These are phyloP conservation scores for Engystomops pustulosus DNA, from an alignment of 2,113 vertebrate genomes.

Conservation along the genomic window DNA sequence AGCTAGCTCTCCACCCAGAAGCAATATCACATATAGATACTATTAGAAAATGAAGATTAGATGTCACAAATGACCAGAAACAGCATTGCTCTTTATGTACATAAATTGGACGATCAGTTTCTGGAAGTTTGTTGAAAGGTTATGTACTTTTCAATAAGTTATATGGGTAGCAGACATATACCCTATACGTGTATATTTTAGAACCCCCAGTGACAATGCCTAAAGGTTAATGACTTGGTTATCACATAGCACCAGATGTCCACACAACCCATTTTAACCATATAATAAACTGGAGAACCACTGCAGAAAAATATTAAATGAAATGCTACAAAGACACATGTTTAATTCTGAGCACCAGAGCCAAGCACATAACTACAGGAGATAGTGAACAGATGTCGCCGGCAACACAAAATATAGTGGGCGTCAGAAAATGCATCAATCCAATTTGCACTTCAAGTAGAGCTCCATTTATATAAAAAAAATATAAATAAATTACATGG, in stretches of 20 bases:
- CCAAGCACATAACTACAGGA: slow-evolving; percentile 9
- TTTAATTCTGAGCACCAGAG: background rate
- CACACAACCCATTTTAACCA: background rate
- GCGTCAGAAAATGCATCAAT: background rate
- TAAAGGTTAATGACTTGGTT: background rate
- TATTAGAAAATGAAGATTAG: too few species aligned
- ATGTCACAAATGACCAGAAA: too few species aligned
- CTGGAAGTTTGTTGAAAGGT: too few species aligned
- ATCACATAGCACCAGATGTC: background rate
- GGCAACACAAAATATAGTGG: slow-evolving; percentile 20
- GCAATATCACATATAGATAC: too few species aligned
- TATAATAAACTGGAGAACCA: background rate
- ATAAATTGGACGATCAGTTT: too few species aligned
- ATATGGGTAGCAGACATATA: too few species aligned
- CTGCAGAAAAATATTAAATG: background rate
- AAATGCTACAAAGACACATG: background rate
- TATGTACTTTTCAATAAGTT: too few species aligned
- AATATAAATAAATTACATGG: background rate
- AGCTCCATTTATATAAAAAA: background rate
- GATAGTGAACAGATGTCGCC: slow-evolving; percentile 6
- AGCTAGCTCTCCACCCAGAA: too few species aligned
- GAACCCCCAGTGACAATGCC: background rate
- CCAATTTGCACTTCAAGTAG: slow-evolving; percentile 25
- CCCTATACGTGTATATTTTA: too few species aligned
- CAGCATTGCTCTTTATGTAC: too few species aligned